These are phyloP conservation scores for Brachystomella parvula DNA, from an alignment of 1,140 invertebrate genomes.

Conservation along the genomic window DNA sequence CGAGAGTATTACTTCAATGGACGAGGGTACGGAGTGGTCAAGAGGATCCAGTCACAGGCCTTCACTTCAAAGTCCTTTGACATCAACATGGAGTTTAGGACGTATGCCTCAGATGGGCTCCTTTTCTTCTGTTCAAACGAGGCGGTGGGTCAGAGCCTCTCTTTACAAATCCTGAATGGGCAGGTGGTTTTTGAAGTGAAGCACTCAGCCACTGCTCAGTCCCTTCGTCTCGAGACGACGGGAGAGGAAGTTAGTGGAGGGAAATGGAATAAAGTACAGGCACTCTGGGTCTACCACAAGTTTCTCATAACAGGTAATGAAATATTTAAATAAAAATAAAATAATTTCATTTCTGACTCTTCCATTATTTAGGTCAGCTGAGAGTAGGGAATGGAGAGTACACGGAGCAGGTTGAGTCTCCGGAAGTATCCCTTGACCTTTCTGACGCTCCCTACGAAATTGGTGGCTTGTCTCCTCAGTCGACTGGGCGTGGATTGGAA, in stretches of 20 bases:
- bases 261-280: conserved; percentile 65
- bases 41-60: conserved; percentile 62
- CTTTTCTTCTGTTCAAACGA: conserved; percentile 73
- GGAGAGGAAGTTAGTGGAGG: conserved; percentile 71
- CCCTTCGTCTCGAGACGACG: conserved; percentile 19
- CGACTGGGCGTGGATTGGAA: conserved; percentile 29
- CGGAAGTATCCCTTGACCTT: conserved; percentile 19
- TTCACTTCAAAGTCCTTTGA: conserved; percentile 63
- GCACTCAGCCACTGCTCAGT: conserved; percentile 54
- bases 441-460: conserved; percentile 32
- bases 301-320: conserved; percentile 40
- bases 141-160: conserved; percentile 63
- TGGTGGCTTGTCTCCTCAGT: conserved; percentile 29
- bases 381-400: conserved; percentile 26
- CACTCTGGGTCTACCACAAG: conserved; percentile 43
- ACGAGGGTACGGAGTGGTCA: conserved; percentile 48
- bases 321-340: conserved; percentile 40
- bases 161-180: conserved; percentile 65
- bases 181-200: conserved; percentile 65
- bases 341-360: background rate
- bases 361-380: conserved; percentile 22
- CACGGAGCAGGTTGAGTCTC: conserved; percentile 20
- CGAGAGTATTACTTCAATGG: conserved; percentile 45
- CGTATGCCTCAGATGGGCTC: conserved; percentile 77
- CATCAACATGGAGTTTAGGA: conserved; percentile 70